Conservation (phyloP, 2,113 vertebrate species). For the Coracopsis vasa region DNA sequence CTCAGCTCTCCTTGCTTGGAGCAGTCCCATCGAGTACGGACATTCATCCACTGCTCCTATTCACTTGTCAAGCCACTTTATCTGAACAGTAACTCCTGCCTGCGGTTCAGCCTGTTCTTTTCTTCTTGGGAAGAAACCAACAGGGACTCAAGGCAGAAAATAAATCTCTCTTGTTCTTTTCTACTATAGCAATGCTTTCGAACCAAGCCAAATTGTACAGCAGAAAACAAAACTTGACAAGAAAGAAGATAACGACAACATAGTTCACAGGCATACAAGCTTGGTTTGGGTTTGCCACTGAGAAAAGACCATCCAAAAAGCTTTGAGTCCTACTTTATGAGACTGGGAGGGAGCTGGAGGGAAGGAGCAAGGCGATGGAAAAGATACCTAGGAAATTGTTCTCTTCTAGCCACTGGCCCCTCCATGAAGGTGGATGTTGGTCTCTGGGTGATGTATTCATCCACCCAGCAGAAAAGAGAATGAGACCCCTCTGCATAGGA, state of each 20-base stretch:
- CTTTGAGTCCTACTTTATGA: background rate
- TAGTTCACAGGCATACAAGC: background rate
- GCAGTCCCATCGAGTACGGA: accelerated
- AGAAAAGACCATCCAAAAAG: background rate
- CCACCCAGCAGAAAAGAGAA: background rate
- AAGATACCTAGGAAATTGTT: background rate
- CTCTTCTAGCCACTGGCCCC: background rate
- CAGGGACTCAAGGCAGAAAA: background rate
- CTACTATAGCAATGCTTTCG: background rate
- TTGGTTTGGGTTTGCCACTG: background rate
- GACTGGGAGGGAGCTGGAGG: background rate
- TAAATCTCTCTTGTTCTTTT: constrained; percentile 2
- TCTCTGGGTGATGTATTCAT: background rate
- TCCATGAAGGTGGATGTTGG: background rate
- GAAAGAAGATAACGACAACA: background rate
- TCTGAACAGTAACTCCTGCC: constrained; percentile 1
- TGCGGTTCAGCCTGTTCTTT: constrained; percentile 41
- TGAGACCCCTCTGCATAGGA: background rate
- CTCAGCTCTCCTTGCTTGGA: background rate
- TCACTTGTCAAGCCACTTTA: background rate
- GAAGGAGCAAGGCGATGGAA: background rate
- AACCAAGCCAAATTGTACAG: background rate
- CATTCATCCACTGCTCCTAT: background rate
- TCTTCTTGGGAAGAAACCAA: constrained; percentile 13
- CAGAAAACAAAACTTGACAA: background rate